Evolutionary conservation across 2,797 vertebrate genomes (phyloP), one percentile per base, ranked within the genome.

Genomic region (Karalla daura): DNA sequence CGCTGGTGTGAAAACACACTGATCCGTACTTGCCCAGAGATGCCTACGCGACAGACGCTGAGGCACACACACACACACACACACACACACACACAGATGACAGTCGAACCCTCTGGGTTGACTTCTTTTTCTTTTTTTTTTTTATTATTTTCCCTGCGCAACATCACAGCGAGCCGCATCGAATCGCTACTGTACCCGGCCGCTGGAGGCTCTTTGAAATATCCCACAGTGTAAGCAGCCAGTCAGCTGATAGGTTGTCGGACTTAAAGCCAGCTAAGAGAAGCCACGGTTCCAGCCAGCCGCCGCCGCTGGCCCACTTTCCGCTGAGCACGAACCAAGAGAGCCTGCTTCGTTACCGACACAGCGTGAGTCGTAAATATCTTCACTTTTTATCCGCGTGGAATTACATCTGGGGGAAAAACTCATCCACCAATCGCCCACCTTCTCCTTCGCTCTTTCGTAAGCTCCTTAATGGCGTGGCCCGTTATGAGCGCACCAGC

Each of bases 211-310:
- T 59, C 74, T 83, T 78, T 78, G 67, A 82, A 87, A 77, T 63
- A 81, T 55, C 62, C 62, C 72, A 33, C 59, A 78, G 71, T 76
- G 66, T 86, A 79, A 88, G 78, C n/a, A n/a, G n/a, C 83, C 20
- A 51, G 79, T 81, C 87, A 73, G 73, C 79, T 77, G 84, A 87
- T 81, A 70, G 76, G 55, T 55, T 9, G 66, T 67, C 75, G 70
- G 84, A 77, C 74, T 86, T n/a, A 78, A 82, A 87, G 74, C 80
- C 74, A 27, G 71, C 75, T 77, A 85, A 84, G 79, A 83, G 82
- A 86, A 87, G 78, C 81, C 43, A 30, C 61, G 13, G 82, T 80
- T 85, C 63, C n/a, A 46, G 59, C 46, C 45, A 23, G 45, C n/a
- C 24, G 62, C 80, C 81, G 78, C 61, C 37, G 17, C 64, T 84